phyloP scores from a whole-genome alignment of 2,888 invertebrate genomes.

The Zhengitettix transpicula region DNA sequence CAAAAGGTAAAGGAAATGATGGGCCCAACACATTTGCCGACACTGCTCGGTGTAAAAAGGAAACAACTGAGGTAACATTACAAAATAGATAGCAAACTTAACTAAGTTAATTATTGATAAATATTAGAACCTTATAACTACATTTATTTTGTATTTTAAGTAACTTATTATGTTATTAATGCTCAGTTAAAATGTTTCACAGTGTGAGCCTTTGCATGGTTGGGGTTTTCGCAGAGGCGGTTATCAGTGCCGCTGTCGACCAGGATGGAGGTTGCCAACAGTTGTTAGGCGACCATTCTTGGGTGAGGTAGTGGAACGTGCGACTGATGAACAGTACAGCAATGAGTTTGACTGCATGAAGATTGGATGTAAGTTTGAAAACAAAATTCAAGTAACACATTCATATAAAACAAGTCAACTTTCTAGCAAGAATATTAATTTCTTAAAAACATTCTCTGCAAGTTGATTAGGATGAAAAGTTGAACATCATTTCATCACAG shows the following conservation, averaged over 20 bases:
- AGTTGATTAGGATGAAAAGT: too few relatives aligned
- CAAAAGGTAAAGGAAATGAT: slow-evolving; percentile 70
- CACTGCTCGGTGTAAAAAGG: slow-evolving; percentile 79
- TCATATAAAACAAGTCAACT: too few relatives aligned
- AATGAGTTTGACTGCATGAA: slow-evolving; percentile 79
- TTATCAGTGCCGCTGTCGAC: slow-evolving; percentile 84
- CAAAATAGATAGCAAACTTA: too few relatives aligned
- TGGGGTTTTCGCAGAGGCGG: slow-evolving; percentile 93
- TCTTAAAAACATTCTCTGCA: too few relatives aligned
- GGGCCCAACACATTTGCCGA: slow-evolving; percentile 77
- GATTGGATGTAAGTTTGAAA: slow-evolving; percentile 65
- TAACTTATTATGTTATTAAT: background rate
- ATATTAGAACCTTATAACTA: too few relatives aligned
- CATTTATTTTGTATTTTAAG: background rate
- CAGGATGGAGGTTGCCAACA: slow-evolving; percentile 73
- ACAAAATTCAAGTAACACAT: too few relatives aligned
- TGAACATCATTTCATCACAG: too few relatives aligned
- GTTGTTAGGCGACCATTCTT: slow-evolving; percentile 78
- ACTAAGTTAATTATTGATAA: too few relatives aligned
- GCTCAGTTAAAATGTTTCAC: slow-evolving; percentile 14
- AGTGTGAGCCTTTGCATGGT: slow-evolving; percentile 92
- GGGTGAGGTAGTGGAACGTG: slow-evolving; percentile 85
- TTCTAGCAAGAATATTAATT: too few relatives aligned
- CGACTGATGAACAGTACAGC: slow-evolving; percentile 83
- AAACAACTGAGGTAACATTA: slow-evolving; percentile 59